Evolutionary conservation across 2,888 invertebrate species (phyloP), one percentile per base, ranked within the genome.

Genomic region (Hirtodrosophila alboralis): DNA sequence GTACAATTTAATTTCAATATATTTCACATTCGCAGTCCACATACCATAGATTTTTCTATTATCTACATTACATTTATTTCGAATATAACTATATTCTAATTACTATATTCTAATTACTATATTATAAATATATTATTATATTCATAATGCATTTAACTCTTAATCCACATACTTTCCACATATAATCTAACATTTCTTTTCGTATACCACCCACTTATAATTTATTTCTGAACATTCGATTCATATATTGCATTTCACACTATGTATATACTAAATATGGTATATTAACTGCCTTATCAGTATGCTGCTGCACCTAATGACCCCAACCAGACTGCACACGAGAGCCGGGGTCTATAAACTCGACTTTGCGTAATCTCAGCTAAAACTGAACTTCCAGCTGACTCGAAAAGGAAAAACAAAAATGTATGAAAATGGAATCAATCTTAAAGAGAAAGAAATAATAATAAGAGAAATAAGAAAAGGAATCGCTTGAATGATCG

Each of bases 301-400:
- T 13, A 2, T 2, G 8, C 30, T 23, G 37, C 26, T 51, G 45
- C 48, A 70, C 71, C 75, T 33, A 27, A 10, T 57, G 70, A 70
- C 70, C 69, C 30, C 18, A 38, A 30, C 14, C 12, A 41, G 23
- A 43, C 31, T 34, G 30, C 33, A 34, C 28, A 12, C n/a, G 2
- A 38, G 7, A n/a, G n/a, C n/a, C 48, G 30, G 34, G 57, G 71
- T 69, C 75, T 62, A 41, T 40, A 61, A 52, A 54, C 69, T 61
- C 33, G 26, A 47, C 43, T 28, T 9, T 7, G 14, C 58, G 66
- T 52, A 61, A 68, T 68, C 75, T 61, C 71, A 52, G 49, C 61
- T 38, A 38, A 57, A 63, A 41, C 21, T 40, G 48, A 49, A 45
- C 71, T 56, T 38, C 48, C 33, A 65, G 33, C 48, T 34, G 37